A percentile compares a stretch with the other conserved stretches of the same genome.
Conservation (phyloP, 64 coral and sea anemone genomes). For the Orbicella faveolata region DNA sequence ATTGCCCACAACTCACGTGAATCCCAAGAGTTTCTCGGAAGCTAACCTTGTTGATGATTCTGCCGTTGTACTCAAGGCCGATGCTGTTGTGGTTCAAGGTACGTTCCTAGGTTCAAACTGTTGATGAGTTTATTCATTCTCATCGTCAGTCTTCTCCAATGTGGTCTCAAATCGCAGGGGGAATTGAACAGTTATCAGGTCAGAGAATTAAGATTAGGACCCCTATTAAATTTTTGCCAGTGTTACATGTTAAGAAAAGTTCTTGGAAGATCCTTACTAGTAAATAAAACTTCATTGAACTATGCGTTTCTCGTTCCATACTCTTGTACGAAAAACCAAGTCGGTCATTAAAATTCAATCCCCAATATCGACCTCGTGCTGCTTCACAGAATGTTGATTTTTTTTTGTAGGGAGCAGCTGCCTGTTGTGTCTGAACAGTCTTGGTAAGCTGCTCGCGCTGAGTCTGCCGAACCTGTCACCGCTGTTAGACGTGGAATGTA, state of each 20-base stretch:
- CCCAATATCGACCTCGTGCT: background rate
- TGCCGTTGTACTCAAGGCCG: slow-evolving; percentile 36
- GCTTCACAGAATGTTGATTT: background rate
- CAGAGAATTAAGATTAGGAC: too few relatives aligned
- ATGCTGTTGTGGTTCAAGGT: slow-evolving; percentile 64
- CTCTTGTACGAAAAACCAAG: too few relatives aligned
- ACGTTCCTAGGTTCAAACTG: background rate
- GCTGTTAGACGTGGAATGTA: slow-evolving; percentile 73
- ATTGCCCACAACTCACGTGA: slow-evolving; percentile 43
- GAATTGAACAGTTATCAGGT: too few relatives aligned
- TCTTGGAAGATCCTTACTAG: too few relatives aligned
- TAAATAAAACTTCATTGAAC: too few relatives aligned
- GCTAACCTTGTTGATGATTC: slow-evolving; percentile 35
- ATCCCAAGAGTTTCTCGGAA: slow-evolving; percentile 46
- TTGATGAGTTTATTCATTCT: background rate
- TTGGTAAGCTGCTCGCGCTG: slow-evolving; percentile 74
- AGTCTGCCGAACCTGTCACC: slow-evolving; percentile 84
- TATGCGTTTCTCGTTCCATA: too few relatives aligned
- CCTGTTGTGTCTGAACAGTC: slow-evolving; percentile 78
- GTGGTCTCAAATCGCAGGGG: too few relatives aligned
- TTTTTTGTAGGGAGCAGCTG: slow-evolving; percentile 86
- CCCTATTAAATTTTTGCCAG: too few relatives aligned
- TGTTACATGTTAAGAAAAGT: too few relatives aligned
- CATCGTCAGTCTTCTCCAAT: too few relatives aligned
- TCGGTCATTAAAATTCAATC: too few relatives aligned